Conservation (phyloP, 2,888 invertebrate genomes). For the Loripinus fragilis region DNA sequence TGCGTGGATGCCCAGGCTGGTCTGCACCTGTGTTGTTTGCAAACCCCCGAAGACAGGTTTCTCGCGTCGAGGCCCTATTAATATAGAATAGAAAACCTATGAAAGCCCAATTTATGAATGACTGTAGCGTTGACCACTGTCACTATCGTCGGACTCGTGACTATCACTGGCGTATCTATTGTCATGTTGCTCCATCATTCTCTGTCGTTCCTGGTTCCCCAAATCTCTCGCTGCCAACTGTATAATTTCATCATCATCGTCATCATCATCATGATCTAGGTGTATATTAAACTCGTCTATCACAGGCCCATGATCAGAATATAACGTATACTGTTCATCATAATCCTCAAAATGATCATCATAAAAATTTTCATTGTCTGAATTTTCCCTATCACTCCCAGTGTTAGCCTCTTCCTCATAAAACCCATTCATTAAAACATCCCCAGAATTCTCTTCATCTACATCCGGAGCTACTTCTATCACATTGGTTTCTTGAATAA, state of each 20-base stretch:
- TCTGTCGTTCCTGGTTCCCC: constrained; percentile 56
- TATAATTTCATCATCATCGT: constrained; percentile 75
- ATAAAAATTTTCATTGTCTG: constrained; percentile 77
- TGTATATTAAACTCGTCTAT: constrained; percentile 75
- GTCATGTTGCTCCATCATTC: constrained; percentile 44
- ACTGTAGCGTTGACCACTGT: neutral
- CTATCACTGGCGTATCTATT: constrained; percentile 66
- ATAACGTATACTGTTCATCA: constrained; percentile 77
- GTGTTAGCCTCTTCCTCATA: constrained; percentile 63
- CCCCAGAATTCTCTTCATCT: constrained; percentile 49
- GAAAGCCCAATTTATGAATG: neutral
- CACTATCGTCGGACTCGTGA: constrained; percentile 54
- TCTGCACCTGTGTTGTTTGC: too few species aligned
- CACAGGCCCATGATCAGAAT: constrained; percentile 69
- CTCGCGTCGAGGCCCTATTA: too few species aligned
- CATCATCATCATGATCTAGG: constrained; percentile 68
- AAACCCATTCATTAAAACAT: constrained; percentile 69
- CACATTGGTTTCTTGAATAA: constrained; percentile 53
- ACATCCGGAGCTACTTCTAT: constrained; percentile 54
- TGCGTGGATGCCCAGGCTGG: too few species aligned
- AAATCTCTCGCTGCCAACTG: constrained; percentile 67
- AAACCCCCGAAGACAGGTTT: too few species aligned
- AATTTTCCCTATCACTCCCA: constrained; percentile 71
- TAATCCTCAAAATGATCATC: constrained; percentile 80
- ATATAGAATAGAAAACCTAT: too few species aligned